phyloP scores from a whole-genome alignment of 2,797 vertebrate genomes.

The Presbytis comata region DNA sequence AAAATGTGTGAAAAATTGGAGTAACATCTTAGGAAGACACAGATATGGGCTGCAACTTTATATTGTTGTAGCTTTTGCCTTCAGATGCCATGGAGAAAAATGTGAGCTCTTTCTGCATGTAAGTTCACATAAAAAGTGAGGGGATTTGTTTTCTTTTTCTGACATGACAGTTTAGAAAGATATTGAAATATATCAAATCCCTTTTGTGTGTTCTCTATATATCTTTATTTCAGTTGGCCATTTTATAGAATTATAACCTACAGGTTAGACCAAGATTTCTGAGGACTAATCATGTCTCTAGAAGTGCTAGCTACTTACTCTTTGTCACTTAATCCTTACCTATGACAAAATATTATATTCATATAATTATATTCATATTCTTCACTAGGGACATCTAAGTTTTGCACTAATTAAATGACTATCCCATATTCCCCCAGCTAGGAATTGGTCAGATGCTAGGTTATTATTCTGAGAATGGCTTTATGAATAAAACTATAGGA shows the following conservation, averaged over 20 bases:
- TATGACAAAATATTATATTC: neutral
- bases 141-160: neutral
- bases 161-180: neutral
- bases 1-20: conserved; percentile 21
- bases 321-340: neutral
- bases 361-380: neutral
- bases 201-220: neutral
- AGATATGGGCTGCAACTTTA: conserved; percentile 46
- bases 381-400: neutral
- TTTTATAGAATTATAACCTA: neutral
- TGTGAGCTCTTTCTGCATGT: conserved; percentile 14
- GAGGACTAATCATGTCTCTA: neutral
- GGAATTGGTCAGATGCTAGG: neutral
- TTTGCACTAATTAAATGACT: neutral
- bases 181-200: neutral
- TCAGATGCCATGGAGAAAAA: conserved; percentile 31
- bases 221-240: neutral
- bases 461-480: neutral
- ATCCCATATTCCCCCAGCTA: neutral
- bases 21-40: conserved; percentile 42
- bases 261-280: neutral
- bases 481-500: neutral
- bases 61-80: conserved; percentile 39
- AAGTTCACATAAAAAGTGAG: neutral
- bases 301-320: neutral